Conservation (phyloP, 2,797 vertebrate genomes). For the Pseudochaenichthys georgianus region DNA sequence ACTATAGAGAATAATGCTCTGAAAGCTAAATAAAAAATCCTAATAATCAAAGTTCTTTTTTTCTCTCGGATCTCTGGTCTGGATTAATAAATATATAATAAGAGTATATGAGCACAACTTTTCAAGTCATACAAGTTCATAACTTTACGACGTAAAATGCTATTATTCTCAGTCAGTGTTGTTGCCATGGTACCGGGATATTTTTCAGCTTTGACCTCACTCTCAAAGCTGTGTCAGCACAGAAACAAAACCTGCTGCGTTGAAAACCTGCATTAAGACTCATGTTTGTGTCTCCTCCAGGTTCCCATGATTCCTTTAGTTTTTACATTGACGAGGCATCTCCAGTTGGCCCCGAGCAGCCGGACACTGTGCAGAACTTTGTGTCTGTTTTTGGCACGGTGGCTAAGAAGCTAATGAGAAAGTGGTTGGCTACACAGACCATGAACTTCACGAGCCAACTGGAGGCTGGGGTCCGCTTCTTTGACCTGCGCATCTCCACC, state of each 20-base stretch:
- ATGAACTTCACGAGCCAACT: constrained; percentile 97
- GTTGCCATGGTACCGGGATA: constrained; percentile 52
- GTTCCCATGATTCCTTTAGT: constrained; percentile 99
- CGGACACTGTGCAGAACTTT: constrained; percentile 98
- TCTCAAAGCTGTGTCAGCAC: constrained; percentile 27
- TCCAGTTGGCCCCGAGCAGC: constrained; percentile 96
- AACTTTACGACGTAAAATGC: constrained; percentile 9
- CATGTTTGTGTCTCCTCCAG: constrained; percentile 79
- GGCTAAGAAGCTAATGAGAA: constrained; percentile 98
- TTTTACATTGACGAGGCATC: constrained; percentile 98
- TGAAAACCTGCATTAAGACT: constrained; percentile 32
- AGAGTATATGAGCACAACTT: constrained; percentile 14
- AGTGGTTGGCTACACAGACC: constrained; percentile 98
- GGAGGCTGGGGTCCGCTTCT: constrained; percentile 96
- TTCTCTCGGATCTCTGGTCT: not conserved
- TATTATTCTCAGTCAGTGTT: constrained; percentile 33
- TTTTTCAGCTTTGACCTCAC: constrained; percentile 42
- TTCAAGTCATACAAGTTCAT: constrained; percentile 41
- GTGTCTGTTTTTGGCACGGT: constrained; percentile 98
- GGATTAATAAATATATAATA: constrained; percentile 3
- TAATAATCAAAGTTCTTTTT: not conserved
- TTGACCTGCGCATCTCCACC: constrained; percentile 98
- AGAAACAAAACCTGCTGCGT: constrained; percentile 22
- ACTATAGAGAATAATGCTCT: not conserved
- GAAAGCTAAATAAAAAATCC: not conserved